phyloP scores from a whole-genome alignment of 2,797 vertebrate species.

The Menidia menidia region DNA sequence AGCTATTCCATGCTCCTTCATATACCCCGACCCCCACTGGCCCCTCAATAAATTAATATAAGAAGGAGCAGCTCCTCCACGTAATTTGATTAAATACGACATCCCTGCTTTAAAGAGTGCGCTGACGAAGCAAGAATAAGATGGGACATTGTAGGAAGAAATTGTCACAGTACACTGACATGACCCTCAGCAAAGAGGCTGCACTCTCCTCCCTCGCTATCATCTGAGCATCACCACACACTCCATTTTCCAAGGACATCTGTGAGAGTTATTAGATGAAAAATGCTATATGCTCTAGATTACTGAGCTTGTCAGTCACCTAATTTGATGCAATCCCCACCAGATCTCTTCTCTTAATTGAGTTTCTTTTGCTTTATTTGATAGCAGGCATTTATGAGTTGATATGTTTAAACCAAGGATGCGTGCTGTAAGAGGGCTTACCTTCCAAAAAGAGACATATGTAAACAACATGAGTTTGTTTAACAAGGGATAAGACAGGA shows the following conservation, averaged over 20 bases:
- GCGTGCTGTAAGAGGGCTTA: slow-evolving; percentile 42
- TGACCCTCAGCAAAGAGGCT: slow-evolving; percentile 61
- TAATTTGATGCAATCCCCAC: slow-evolving; percentile 72
- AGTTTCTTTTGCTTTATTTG: slow-evolving; percentile 63
- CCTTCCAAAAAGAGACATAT: slow-evolving; percentile 51
- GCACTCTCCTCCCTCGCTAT: slow-evolving; percentile 39
- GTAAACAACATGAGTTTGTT: slow-evolving; percentile 58
- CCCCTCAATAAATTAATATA: slow-evolving; percentile 81
- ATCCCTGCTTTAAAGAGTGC: slow-evolving; percentile 76
- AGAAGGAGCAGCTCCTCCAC: slow-evolving; percentile 71
- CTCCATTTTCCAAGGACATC: slow-evolving; percentile 72
- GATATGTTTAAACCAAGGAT: slow-evolving; percentile 44
- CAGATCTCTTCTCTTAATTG: slow-evolving; percentile 70
- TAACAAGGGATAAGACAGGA: slow-evolving; percentile 25
- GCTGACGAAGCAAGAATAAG: slow-evolving; percentile 80
- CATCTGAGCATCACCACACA: slow-evolving; percentile 51
- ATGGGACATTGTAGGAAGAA: slow-evolving; percentile 73
- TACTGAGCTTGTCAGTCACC: slow-evolving; percentile 70
- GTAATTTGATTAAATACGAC: slow-evolving; percentile 85
- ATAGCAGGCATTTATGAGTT: slow-evolving; percentile 62
- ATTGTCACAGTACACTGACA: slow-evolving; percentile 73
- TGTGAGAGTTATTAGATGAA: slow-evolving; percentile 64
- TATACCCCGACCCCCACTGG: slow-evolving; percentile 34
- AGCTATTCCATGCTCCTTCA: slow-evolving; percentile 66
- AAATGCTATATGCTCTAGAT: slow-evolving; percentile 64